Evolutionary conservation across 2,888 invertebrate genomes (phyloP), one percentile per base, ranked within the genome.

Genomic region (Parochlus steinenii): DNA sequence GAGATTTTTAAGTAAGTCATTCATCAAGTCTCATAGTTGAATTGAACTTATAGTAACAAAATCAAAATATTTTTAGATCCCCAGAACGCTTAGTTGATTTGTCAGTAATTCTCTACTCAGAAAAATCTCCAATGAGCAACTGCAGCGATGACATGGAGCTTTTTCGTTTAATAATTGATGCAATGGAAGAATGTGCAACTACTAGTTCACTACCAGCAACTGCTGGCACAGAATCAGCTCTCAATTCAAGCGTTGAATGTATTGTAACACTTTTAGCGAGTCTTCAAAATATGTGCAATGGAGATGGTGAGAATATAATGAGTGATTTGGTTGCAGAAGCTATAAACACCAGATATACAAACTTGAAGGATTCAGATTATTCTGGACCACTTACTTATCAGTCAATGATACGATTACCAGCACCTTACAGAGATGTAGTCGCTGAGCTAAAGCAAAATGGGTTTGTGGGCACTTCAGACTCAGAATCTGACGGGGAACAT

Each of bases 151-250:
- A 83, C 48, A 81, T 83, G 81, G 81, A 82, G 1, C 69, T 83
- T 18, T 71, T 81, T 50, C 67, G 82, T 61, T 57, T 83, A 80
- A 77, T 87, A 46, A 82, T 90, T 71, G 90, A 92, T 51, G 85
- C 87, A 1, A 79, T 90, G 53, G 86, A 89, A 58, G 90, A 92
- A 58, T 85, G 86, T 40, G 80, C 86, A n/a, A 73, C 76, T 44
- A 54, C 56, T 1, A 36, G 36, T 30, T 50, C 51, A 2, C 51
- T 49, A 11, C 78, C 78, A 42, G 77, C 71, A 32, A 78, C 80
- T 46, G 67, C 75, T 3, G 69, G 73, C 42, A 79, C 81, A 43
- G 72, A 80, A 11, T 69, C 73, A 40, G 73, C 80, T 5, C 62
- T 85, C n/a, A 67, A 76, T 31, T 77, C 80, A 0, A 80, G 82